Percentiles rank a stretch among this genome's conserved stretches.
phyloP scores from a whole-genome alignment of 2,113 vertebrate genomes.

The Ageneiosus marmoratus region DNA sequence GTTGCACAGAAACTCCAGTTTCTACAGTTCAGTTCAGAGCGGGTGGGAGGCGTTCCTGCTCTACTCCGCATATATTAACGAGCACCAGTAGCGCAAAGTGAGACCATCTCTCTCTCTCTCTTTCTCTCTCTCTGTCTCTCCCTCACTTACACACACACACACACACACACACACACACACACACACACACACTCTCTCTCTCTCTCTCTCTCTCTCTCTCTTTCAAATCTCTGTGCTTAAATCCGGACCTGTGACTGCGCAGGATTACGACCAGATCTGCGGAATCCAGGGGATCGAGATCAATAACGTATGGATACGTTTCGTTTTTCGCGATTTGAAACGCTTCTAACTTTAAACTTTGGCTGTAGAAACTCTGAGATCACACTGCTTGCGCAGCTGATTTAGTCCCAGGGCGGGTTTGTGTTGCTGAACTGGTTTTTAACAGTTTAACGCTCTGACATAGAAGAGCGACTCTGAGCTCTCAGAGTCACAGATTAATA shows the following conservation, averaged over 20 bases:
- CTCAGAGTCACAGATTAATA: background rate
- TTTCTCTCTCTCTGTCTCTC: background rate
- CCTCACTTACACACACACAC: no score
- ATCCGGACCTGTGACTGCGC: background rate
- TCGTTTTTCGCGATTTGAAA: background rate
- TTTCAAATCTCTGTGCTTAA: background rate
- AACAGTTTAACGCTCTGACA: background rate
- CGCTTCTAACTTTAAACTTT: background rate
- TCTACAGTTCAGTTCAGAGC: constrained; percentile 33
- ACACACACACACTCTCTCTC: constrained; percentile 11
- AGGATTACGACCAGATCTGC: constrained; percentile 4
- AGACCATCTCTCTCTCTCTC: constrained; percentile 22
- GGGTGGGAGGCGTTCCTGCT: constrained; percentile 55
- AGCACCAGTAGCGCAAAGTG: constrained; percentile 39
- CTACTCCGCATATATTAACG: constrained; percentile 55
- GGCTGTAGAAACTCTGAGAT: background rate
- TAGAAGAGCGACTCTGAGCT: background rate
- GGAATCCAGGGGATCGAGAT: background rate
- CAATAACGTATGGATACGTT: constrained; percentile 8
- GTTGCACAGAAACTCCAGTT: constrained; percentile 43
- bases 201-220: constrained; percentile 10
- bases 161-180: background rate
- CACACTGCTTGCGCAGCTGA: background rate
- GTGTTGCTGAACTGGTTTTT: background rate
- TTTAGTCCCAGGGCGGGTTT: background rate